Conservation (phyloP, 2,797 vertebrate genomes). For the Ispidina picta region DNA sequence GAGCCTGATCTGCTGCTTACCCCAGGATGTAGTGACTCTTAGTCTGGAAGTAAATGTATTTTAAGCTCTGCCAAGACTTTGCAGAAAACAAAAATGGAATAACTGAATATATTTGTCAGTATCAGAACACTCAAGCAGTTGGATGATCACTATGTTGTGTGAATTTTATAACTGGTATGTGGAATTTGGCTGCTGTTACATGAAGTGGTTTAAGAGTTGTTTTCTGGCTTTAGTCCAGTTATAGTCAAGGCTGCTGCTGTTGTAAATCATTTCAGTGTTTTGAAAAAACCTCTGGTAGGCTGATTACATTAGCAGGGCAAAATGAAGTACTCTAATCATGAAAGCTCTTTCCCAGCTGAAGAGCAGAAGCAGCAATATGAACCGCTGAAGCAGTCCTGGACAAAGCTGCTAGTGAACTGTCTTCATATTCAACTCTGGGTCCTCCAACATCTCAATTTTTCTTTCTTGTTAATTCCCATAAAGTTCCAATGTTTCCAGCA, state of each 20-base stretch:
- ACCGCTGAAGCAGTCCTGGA: neutral
- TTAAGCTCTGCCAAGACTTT: constrained; percentile 6
- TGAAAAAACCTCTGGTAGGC: constrained; percentile 6
- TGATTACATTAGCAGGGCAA: neutral
- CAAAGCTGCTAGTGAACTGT: neutral
- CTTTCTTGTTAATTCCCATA: neutral
- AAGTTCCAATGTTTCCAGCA: neutral
- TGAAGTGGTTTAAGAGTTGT: neutral
- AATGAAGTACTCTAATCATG: neutral
- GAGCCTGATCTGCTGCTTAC: neutral
- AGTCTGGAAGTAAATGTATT: neutral
- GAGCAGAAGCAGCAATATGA: neutral
- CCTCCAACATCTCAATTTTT: neutral
- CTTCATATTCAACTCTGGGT: neutral
- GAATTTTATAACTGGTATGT: constrained; percentile 37
- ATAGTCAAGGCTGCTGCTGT: neutral
- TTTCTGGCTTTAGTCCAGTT: constrained; percentile 37
- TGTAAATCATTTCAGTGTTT: constrained; percentile 18
- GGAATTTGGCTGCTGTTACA: constrained; percentile 38
- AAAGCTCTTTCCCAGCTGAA: neutral
- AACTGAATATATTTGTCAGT: constrained; percentile 36
- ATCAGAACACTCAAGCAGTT: neutral
- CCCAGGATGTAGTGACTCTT: neutral
- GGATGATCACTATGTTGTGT: constrained; percentile 11
- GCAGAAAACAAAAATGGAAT: constrained; percentile 25